A percentile compares a stretch with the other conserved stretches of the same genome.
These are phyloP conservation scores for Tachuris rubrigastra DNA, from an alignment of 2,113 vertebrate species.

Conservation along the genomic window DNA sequence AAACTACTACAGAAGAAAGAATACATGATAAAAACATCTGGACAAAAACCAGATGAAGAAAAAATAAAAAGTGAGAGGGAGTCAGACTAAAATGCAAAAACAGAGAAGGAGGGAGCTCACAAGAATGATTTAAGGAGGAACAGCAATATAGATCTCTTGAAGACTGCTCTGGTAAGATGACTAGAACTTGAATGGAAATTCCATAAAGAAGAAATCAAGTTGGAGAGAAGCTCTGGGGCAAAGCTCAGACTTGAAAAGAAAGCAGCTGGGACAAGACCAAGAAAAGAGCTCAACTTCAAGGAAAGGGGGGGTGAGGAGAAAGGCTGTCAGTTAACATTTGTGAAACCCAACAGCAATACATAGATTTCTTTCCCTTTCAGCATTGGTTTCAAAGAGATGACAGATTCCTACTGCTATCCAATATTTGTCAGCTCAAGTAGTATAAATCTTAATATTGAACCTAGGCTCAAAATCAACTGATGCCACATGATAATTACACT, in stretches of 20 bases:
- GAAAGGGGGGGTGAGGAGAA: rapidly evolving
- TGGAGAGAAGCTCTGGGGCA: background rate
- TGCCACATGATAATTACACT: background rate
- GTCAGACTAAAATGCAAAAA: background rate
- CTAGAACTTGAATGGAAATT: background rate
- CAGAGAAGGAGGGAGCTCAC: background rate
- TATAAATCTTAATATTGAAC: background rate
- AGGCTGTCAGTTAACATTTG: background rate
- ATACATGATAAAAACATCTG: background rate
- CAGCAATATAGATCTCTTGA: background rate
- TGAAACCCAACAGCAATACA: background rate
- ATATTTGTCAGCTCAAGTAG: background rate
- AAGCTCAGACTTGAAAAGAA: background rate
- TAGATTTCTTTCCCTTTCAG: background rate
- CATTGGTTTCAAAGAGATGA: background rate
- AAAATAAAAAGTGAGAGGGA: background rate
- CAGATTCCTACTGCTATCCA: background rate
- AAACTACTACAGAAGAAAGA: background rate
- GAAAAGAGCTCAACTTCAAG: background rate
- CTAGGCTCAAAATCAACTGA: background rate
- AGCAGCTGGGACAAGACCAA: background rate
- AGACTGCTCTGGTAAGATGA: background rate
- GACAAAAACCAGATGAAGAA: background rate
- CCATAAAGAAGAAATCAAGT: background rate
- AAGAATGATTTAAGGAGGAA: background rate